These are phyloP conservation scores for Diarsia rubi DNA, from an alignment of 2,888 invertebrate genomes.

Conservation along the genomic window DNA sequence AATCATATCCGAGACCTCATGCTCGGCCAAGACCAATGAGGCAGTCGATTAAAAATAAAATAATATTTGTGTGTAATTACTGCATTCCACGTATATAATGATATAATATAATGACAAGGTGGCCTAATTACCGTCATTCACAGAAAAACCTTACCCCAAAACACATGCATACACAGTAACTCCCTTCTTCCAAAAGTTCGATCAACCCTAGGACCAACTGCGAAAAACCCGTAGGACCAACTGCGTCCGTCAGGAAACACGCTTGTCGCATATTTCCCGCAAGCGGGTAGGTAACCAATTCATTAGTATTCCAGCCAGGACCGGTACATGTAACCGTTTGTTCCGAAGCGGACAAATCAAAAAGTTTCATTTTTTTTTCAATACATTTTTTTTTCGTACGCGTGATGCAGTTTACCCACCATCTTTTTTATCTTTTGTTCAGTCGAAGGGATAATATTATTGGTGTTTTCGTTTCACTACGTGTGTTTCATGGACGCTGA, in stretches of 20 bases:
- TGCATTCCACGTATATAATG: not conserved
- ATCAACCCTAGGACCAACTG: constrained; percentile 25
- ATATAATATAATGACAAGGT: not conserved
- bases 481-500: constrained; percentile 24
- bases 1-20: too few species aligned
- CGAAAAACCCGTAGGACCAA: constrained; percentile 38
- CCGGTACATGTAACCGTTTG: constrained; percentile 62
- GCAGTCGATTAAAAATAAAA: too few species aligned
- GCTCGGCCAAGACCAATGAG: too few species aligned
- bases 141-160: not conserved
- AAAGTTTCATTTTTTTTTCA: constrained; percentile 66
- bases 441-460: constrained; percentile 41
- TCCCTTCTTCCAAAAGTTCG: constrained; percentile 2
- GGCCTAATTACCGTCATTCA: not conserved
- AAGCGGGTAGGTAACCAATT: constrained; percentile 72
- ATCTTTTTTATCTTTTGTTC: constrained; percentile 48
- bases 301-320: constrained; percentile 77
- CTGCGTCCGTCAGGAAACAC: constrained; percentile 53
- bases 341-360: constrained; percentile 69
- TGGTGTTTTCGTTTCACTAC: constrained; percentile 40
- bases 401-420: constrained; percentile 58
- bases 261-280: constrained; percentile 62
- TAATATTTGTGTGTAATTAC: not conserved
- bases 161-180: not conserved
- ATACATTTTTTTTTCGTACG: constrained; percentile 40